Conservation (phyloP, 2,888 invertebrate genomes). For the Spatulosminthurus flaviceps region DNA sequence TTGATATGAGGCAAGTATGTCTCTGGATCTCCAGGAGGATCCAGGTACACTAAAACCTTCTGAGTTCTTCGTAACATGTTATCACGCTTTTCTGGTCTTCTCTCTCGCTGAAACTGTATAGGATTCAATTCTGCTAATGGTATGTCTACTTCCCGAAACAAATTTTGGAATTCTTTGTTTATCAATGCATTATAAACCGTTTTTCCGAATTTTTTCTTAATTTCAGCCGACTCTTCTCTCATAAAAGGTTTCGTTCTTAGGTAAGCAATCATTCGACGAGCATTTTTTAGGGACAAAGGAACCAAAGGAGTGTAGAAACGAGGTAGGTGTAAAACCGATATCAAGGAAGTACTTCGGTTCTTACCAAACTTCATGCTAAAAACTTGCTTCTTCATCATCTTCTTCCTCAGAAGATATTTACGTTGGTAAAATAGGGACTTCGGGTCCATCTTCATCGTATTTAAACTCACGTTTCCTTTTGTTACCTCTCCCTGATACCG, state of each 20-base stretch:
- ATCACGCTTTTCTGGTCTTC: constrained; percentile 24
- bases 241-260: constrained; percentile 41
- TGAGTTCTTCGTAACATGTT: constrained; percentile 25
- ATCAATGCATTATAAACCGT: constrained; percentile 36
- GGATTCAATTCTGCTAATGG: constrained; percentile 42
- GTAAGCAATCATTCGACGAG: constrained; percentile 44
- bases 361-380: constrained; percentile 54
- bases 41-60: constrained; percentile 34
- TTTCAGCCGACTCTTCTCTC: constrained; percentile 35
- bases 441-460: constrained; percentile 69
- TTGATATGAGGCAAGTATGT: constrained; percentile 28
- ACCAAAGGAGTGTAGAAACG: constrained; percentile 70
- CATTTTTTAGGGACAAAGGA: constrained; percentile 36
- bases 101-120: constrained; percentile 34
- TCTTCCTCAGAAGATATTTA: constrained; percentile 71
- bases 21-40: constrained; percentile 46
- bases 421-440: constrained; percentile 74
- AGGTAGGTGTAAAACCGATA: constrained; percentile 70
- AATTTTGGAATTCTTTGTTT: constrained; percentile 35
- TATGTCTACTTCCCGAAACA: constrained; percentile 43
- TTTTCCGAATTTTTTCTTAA: constrained; percentile 50
- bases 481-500: constrained; percentile 77
- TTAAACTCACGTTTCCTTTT: constrained; percentile 72
- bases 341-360: constrained; percentile 50
- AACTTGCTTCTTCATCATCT: constrained; percentile 74